These are phyloP conservation scores for Micrastur ruficollis DNA, from an alignment of 2,797 vertebrate species.

Conservation along the genomic window DNA sequence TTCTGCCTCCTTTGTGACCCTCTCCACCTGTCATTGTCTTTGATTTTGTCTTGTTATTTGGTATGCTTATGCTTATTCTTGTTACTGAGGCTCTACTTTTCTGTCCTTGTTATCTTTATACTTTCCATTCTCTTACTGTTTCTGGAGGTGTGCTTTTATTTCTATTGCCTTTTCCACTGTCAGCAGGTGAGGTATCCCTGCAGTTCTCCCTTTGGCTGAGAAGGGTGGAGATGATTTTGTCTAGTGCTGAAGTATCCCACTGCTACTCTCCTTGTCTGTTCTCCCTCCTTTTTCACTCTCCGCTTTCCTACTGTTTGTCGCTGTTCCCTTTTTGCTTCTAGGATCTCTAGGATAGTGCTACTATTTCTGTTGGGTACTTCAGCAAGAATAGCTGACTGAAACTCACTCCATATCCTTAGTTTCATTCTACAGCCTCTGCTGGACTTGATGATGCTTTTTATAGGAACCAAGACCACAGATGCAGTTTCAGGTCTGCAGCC, in stretches of 20 bases:
- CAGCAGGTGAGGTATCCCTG: neutral
- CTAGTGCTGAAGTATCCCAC: neutral
- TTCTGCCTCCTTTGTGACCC: neutral
- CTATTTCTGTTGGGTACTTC: neutral
- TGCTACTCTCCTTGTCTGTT: neutral
- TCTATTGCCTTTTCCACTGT: neutral
- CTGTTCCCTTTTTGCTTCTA: neutral
- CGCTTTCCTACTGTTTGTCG: neutral
- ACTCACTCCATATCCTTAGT: neutral
- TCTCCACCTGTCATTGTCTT: neutral
- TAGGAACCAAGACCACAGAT: neutral
- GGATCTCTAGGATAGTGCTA: neutral
- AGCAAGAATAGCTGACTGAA: neutral
- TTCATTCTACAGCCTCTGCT: neutral
- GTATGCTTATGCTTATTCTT: neutral
- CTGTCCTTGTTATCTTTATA: neutral
- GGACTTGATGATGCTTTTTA: neutral
- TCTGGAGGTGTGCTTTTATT: conserved; percentile 7
- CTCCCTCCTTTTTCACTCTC: neutral
- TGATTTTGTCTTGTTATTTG: conserved; percentile 9
- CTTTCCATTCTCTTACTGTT: neutral
- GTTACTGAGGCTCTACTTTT: neutral
- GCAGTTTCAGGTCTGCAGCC: neutral
- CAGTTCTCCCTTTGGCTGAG: conserved; percentile 12
- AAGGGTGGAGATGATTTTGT: neutral